Evolutionary conservation across 2,888 invertebrate genomes (phyloP).

Genomic region (Lasioglossum figueresi): DNA sequence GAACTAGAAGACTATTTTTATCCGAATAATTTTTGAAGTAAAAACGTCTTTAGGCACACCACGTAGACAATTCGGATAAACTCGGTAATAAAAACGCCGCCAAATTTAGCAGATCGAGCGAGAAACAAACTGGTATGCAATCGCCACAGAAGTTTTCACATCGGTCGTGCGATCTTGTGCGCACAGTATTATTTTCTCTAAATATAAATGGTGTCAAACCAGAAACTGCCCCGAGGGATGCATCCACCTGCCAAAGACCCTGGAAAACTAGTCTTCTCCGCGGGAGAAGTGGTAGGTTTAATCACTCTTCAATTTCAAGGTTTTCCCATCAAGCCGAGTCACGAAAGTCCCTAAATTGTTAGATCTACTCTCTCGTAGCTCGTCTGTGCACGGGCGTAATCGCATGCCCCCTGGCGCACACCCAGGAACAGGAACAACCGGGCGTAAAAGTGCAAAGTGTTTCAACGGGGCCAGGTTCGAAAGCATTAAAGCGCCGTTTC

Average conservation of each 20-base stretch:
- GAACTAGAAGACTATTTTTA: too few relatives aligned
- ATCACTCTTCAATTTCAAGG: background rate
- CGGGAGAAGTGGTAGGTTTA: background rate
- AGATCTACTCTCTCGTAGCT: background rate
- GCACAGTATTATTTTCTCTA: too few relatives aligned
- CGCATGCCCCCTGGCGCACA: conserved; percentile 1
- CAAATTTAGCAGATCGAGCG: too few relatives aligned
- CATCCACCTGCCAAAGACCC: background rate
- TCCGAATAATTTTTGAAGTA: too few relatives aligned
- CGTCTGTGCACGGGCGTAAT: background rate
- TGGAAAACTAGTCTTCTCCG: background rate
- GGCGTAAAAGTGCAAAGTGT: conserved; percentile 17
- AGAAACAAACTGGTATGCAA: too few relatives aligned
- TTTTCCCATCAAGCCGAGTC: background rate
- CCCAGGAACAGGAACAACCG: background rate
- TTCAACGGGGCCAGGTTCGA: conserved; percentile 2
- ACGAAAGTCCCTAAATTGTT: background rate
- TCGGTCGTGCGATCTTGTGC: too few relatives aligned
- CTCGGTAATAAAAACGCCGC: too few relatives aligned
- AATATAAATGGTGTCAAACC: background rate
- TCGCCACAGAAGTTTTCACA: too few relatives aligned
- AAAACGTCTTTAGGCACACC: too few relatives aligned
- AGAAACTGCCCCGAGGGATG: background rate
- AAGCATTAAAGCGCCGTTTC: background rate
- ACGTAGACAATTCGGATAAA: too few relatives aligned